phyloP scores from a whole-genome alignment of 2,797 vertebrate species.

The Megaceryle alcyon region DNA sequence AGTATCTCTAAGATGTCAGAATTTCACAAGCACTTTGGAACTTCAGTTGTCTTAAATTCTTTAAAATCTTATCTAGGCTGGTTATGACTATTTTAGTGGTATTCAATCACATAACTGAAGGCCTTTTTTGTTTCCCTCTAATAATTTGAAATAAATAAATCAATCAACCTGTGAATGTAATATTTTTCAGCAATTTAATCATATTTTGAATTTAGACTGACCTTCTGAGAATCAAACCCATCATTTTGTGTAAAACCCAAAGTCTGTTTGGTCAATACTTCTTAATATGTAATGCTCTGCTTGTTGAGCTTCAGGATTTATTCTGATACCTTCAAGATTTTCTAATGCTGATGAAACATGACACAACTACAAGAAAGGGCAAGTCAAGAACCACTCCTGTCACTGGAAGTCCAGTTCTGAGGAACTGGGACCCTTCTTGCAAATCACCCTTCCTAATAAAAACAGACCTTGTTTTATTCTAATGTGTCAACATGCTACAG shows the following conservation, averaged over 20 bases:
- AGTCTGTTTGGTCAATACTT: background rate
- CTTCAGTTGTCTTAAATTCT: background rate
- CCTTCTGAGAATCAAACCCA: background rate
- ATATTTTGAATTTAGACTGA: background rate
- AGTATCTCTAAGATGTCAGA: background rate
- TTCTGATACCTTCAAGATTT: slow-evolving; percentile 13
- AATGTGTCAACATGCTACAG: background rate
- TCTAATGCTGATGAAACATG: slow-evolving; percentile 10
- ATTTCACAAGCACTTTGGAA: background rate
- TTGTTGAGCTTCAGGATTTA: background rate
- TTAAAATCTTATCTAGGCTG: background rate
- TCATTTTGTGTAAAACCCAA: background rate
- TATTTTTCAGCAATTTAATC: background rate
- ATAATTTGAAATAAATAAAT: background rate
- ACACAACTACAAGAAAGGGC: background rate
- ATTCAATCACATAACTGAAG: background rate
- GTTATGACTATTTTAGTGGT: background rate
- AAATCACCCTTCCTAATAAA: background rate
- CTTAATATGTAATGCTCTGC: background rate
- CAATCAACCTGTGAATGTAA: background rate
- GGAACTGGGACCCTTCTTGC: background rate
- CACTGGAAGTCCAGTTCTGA: background rate
- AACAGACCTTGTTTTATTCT: background rate
- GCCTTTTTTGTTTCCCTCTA: background rate
- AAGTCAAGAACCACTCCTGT: slow-evolving; percentile 7